These are phyloP conservation scores for Lasiurus cinereus DNA, from an alignment of 2,113 vertebrate genomes.

Conservation along the genomic window DNA sequence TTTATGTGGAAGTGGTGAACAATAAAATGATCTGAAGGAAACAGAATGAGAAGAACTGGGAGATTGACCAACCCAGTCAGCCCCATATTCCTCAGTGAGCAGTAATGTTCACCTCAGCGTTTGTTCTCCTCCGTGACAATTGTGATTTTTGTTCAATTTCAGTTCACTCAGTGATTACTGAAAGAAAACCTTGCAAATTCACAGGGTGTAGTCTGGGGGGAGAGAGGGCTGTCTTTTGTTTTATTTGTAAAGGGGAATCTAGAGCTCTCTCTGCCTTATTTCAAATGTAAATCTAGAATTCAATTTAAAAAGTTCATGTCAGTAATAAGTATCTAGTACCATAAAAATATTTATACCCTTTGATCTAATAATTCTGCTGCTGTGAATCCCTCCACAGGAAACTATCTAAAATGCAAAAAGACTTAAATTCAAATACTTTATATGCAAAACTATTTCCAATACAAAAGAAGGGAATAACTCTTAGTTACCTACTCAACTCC, in stretches of 20 bases:
- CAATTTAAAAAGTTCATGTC: slow-evolving; percentile 20
- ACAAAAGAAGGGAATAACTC: background rate
- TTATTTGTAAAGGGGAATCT: slow-evolving; percentile 1
- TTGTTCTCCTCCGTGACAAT: background rate
- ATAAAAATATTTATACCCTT: slow-evolving; percentile 49
- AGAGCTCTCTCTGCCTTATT: slow-evolving; percentile 6
- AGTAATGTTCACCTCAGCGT: background rate
- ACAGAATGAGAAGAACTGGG: slow-evolving; percentile 1
- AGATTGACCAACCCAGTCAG: background rate
- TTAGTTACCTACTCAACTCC: background rate
- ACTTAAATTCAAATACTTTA: slow-evolving; percentile 6
- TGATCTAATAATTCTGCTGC: slow-evolving; percentile 31
- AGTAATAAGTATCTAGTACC: background rate
- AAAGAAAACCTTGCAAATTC: slow-evolving; percentile 28
- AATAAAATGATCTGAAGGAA: slow-evolving; percentile 36
- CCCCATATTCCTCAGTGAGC: background rate
- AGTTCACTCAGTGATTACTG: slow-evolving; percentile 10
- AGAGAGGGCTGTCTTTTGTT: background rate
- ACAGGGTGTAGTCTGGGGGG: background rate
- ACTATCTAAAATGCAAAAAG: slow-evolving; percentile 37
- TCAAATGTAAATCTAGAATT: slow-evolving; percentile 52
- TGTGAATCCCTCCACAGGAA: slow-evolving; percentile 48
- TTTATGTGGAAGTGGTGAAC: background rate
- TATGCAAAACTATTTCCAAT: slow-evolving; percentile 5
- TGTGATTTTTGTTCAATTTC: slow-evolving; percentile 18